Evolutionary conservation across 1,140 invertebrate species (phyloP).

Genomic region (Yoshiicerus persimilis): DNA sequence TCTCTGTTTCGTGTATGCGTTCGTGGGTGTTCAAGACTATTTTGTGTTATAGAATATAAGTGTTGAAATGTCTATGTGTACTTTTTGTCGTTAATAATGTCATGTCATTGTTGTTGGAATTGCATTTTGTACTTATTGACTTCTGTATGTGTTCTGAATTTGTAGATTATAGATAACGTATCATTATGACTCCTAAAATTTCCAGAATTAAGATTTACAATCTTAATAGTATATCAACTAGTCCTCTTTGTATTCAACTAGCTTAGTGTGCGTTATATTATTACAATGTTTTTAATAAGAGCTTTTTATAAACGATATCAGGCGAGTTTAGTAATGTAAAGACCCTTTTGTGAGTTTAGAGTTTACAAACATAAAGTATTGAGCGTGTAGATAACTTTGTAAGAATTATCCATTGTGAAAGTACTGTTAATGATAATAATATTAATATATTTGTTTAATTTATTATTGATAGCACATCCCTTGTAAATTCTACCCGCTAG

Average conservation of each 20-base stretch:
- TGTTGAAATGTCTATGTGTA: background rate
- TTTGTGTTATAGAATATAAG: background rate
- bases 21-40: too few relatives aligned
- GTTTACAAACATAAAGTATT: background rate
- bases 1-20: too few relatives aligned
- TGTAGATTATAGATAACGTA: too few relatives aligned
- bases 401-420: background rate
- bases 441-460: background rate
- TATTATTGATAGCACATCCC: background rate
- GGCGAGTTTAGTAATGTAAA: background rate
- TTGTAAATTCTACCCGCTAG: background rate
- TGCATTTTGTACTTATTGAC: background rate
- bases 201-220: too few relatives aligned
- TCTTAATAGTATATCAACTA: background rate
- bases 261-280: background rate
- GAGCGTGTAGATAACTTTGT: background rate
- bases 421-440: too few relatives aligned
- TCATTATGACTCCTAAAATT: too few relatives aligned
- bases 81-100: background rate
- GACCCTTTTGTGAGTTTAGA: background rate
- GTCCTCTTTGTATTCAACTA: background rate
- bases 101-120: background rate
- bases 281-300: background rate
- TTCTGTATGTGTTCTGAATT: background rate
- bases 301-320: background rate